Evolutionary conservation across 2,888 invertebrate species (phyloP), one percentile per base, ranked within the genome.

Genomic region (Ectobius pallidus): DNA sequence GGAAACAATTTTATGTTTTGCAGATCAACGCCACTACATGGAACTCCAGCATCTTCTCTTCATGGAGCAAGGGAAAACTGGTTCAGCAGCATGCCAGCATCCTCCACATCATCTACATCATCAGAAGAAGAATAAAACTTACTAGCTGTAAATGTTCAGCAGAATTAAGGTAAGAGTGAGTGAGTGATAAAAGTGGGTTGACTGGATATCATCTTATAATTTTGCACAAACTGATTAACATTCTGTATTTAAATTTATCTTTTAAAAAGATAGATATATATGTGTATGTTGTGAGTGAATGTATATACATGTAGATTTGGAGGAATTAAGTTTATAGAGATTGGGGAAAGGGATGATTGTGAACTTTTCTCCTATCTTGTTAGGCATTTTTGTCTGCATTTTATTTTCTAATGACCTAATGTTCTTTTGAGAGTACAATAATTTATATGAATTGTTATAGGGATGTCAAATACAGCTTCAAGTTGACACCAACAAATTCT

Each of bases 21-120:
- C 67, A 78, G 79, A 69, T 72, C 76, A 25, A 73, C 77, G 20
- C 75, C 78, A 70, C 76, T 78, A 77, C 74, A 78, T 81, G 83
- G 79, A 80, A 81, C 79, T 79, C 81, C 75, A 52, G 76, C 76
- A 14, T 73, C 75, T 71, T 76, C 77, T 63, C 70, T 75, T 25
- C 76, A 77, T 67, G 83, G 84, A 76, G 83, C 84, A 77, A 82
- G 86, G 75, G 86, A 85, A 77, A 86, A 85, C 79, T 86, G 86
- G 86, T 86, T 86, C 78, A 85, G 84, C 79, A 83, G 85, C 52
- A 85, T 85, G 86, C 86, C 86, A 75, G 85, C 84, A 79, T 85
- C 85, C 76, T 85, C 86, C 32, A 85, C 85, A 67, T 85, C 84
- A 73, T 84, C 84, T 52, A 75, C 75, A 30, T 77, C 77, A n/a